phyloP scores from a whole-genome alignment of 2,797 vertebrate species.

The Phalanger gymnotis region DNA sequence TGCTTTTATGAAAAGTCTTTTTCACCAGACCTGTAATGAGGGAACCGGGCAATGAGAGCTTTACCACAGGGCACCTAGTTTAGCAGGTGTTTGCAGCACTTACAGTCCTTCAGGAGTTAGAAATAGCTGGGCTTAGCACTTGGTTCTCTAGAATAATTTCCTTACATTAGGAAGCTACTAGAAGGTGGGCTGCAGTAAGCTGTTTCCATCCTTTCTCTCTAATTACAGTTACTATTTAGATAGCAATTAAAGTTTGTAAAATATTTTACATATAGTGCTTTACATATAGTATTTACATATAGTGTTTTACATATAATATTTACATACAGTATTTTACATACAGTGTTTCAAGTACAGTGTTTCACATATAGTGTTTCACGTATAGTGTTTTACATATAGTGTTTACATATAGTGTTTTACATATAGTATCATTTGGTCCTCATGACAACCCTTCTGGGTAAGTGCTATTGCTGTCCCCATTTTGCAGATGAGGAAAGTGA shows the following conservation, averaged over 20 bases:
- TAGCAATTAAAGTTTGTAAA: not conserved
- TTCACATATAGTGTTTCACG: too few relatives aligned
- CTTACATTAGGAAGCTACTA: not conserved
- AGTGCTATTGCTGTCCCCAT: not conserved
- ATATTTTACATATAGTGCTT: not conserved
- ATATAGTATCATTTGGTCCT: not conserved
- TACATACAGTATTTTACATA: too few relatives aligned
- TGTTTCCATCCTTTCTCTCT: not conserved
- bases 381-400: too few relatives aligned
- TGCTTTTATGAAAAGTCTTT: not conserved
- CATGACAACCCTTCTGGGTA: not conserved
- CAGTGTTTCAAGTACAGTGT: too few relatives aligned
- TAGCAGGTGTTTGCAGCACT: not conserved
- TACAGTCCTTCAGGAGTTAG: not conserved
- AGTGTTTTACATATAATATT: too few relatives aligned
- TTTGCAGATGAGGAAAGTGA: not conserved
- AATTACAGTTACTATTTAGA: not conserved
- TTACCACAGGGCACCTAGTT: not conserved
- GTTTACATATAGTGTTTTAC: too few relatives aligned
- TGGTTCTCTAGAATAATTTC: not conserved
- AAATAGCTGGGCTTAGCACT: not conserved
- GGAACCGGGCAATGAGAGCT: not conserved
- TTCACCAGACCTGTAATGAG: not conserved
- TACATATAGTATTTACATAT: too few relatives aligned
- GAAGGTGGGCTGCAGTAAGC: not conserved